Evolutionary conservation across 2,888 invertebrate genomes (phyloP).

Genomic region (Himalopsyche japonica): DNA sequence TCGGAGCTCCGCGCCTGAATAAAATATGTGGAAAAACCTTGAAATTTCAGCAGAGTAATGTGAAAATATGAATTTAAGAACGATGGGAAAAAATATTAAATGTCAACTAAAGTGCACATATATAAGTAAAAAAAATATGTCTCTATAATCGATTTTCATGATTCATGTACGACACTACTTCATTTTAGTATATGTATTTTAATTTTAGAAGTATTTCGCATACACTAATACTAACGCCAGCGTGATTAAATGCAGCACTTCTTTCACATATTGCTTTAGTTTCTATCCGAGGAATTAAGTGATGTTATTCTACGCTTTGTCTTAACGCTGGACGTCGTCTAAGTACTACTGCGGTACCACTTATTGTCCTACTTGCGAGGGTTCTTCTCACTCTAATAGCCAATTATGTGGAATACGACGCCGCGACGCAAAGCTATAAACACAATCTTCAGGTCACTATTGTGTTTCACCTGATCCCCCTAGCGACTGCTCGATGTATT

Average conservation of each 20-base stretch:
- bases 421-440: background rate
- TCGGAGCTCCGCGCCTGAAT: background rate
- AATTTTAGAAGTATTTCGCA: too few species aligned
- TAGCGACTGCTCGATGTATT: background rate
- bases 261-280: background rate
- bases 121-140: too few species aligned
- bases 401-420: conserved; percentile 7
- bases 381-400: conserved; percentile 9
- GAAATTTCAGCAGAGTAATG: background rate
- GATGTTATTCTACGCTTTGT: background rate
- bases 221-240: background rate
- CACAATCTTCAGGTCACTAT: background rate
- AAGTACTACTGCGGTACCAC: background rate
- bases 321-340: background rate
- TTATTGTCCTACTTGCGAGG: background rate
- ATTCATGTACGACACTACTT: too few species aligned
- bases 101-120: too few species aligned
- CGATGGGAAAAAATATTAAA: background rate
- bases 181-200: too few species aligned
- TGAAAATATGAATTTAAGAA: background rate
- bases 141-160: too few species aligned
- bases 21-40: background rate
- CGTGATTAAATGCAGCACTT: background rate
- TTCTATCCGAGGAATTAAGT: background rate
- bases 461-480: background rate